phyloP scores from a whole-genome alignment of 2,888 invertebrate genomes.

The Campoplex capitator region DNA sequence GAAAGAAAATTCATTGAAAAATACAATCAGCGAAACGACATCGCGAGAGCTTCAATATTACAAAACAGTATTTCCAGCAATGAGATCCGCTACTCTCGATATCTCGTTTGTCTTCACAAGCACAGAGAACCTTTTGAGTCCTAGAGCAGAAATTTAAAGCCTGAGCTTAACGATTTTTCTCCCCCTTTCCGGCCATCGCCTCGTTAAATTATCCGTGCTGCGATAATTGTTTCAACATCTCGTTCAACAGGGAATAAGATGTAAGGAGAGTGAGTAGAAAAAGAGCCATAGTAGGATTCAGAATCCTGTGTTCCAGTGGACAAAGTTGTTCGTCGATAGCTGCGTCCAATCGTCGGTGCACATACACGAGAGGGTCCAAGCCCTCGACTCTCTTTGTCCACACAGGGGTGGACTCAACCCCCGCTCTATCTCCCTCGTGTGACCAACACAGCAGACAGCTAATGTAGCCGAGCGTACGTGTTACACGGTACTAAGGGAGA shows the following conservation, averaged over 20 bases:
- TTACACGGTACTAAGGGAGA: slow-evolving; percentile 28
- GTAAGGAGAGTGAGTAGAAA: slow-evolving; percentile 9
- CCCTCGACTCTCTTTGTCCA: slow-evolving; percentile 46
- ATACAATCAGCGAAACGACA: not conserved
- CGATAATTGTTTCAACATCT: slow-evolving; percentile 64
- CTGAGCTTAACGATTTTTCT: slow-evolving; percentile 9
- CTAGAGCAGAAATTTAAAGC: not conserved
- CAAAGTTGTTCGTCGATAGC: slow-evolving; percentile 55
- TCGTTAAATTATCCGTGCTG: slow-evolving; percentile 52
- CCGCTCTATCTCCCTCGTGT: not conserved
- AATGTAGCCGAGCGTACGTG: slow-evolving; percentile 68
- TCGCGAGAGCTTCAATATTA: not conserved
- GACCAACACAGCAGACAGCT: slow-evolving; percentile 64
- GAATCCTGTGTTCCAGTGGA: slow-evolving; percentile 26
- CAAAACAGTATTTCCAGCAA: not conserved
- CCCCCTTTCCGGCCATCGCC: slow-evolving; percentile 1
- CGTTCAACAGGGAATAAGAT: slow-evolving; percentile 38
- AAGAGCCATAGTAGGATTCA: slow-evolving; percentile 13
- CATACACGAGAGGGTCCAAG: slow-evolving; percentile 61
- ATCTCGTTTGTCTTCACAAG: not conserved
- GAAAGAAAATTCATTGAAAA: not conserved
- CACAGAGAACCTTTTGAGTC: not conserved
- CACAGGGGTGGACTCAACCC: slow-evolving; percentile 57
- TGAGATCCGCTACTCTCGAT: not conserved
- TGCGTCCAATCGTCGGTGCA: slow-evolving; percentile 33